These are phyloP conservation scores for Drosophila prosaltans DNA, from an alignment of 1,140 invertebrate genomes.

Conservation along the genomic window DNA sequence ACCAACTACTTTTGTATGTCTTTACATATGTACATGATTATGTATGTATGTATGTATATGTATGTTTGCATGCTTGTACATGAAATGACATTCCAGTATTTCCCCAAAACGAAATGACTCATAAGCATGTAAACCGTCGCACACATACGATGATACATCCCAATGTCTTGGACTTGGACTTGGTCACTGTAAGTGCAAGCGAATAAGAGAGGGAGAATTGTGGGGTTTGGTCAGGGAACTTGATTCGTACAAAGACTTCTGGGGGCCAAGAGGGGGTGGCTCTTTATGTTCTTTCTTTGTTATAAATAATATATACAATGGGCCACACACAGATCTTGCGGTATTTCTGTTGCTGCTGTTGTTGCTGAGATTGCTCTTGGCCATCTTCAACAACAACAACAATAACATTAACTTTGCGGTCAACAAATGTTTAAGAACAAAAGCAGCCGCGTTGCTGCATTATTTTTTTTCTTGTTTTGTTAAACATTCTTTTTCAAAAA, in stretches of 20 bases:
- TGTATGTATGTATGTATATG: neutral
- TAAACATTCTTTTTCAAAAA: slow-evolving; percentile 30
- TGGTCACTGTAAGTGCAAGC: slow-evolving; percentile 13
- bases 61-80: neutral
- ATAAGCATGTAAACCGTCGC: slow-evolving; percentile 19
- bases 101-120: slow-evolving; percentile 19
- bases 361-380: slow-evolving; percentile 27
- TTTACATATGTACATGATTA: neutral
- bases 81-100: slow-evolving; percentile 11
- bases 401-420: slow-evolving; percentile 55
- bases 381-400: slow-evolving; percentile 45
- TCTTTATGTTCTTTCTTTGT: slow-evolving; percentile 57
- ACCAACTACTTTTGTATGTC: neutral
- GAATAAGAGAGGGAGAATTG: slow-evolving; percentile 25
- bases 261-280: slow-evolving; percentile 17
- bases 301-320: slow-evolving; percentile 38
- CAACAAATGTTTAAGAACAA: slow-evolving; percentile 74
- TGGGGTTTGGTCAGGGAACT: neutral
- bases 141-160: slow-evolving; percentile 8
- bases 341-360: neutral
- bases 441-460: slow-evolving; percentile 50
- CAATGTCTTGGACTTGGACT: neutral
- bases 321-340: slow-evolving; percentile 51
- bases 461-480: slow-evolving; percentile 19
- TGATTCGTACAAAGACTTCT: neutral